phyloP scores from a whole-genome alignment of 1,140 invertebrate species.

The Asbolus verrucosus region DNA sequence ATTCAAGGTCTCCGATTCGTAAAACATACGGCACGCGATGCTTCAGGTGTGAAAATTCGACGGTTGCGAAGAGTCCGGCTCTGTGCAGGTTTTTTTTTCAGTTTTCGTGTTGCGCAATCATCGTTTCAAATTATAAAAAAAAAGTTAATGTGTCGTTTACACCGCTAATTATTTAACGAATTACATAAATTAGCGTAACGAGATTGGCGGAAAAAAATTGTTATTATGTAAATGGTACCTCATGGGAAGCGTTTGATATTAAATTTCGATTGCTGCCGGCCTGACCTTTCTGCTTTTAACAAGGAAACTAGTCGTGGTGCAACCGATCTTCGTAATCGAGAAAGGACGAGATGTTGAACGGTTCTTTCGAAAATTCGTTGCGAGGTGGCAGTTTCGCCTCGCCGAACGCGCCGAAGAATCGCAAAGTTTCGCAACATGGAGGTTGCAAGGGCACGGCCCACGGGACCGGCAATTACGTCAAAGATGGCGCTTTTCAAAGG shows the following conservation, averaged over 20 bases:
- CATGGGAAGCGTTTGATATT: slow-evolving; percentile 31
- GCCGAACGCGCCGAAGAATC: slow-evolving; percentile 68
- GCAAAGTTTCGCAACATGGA: slow-evolving; percentile 71
- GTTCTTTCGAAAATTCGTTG: slow-evolving; percentile 75
- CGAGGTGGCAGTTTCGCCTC: slow-evolving; percentile 65
- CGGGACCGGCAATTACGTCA: slow-evolving; percentile 60
- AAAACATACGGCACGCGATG: too few relatives aligned
- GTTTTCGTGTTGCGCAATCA: too few relatives aligned
- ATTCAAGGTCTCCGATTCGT: too few relatives aligned
- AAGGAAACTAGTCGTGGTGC: slow-evolving; percentile 18
- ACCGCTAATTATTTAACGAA: slow-evolving; percentile 12
- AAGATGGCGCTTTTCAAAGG: slow-evolving; percentile 50
- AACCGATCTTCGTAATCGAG: slow-evolving; percentile 12
- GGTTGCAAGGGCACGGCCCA: slow-evolving; percentile 79
- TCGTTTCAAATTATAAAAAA: background rate
- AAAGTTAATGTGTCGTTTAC: too few relatives aligned
- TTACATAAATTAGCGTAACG: slow-evolving; percentile 24
- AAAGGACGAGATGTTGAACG: slow-evolving; percentile 5
- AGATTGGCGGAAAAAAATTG: slow-evolving; percentile 4
- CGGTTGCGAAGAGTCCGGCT: too few relatives aligned
- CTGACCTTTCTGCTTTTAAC: slow-evolving; percentile 27
- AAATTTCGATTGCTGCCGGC: slow-evolving; percentile 28
- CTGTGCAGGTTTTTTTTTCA: too few relatives aligned
- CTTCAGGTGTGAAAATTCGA: too few relatives aligned
- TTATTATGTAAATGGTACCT: slow-evolving; percentile 26